Conservation (phyloP, 1,140 invertebrate species). For the Lordiphosa clarofinis region DNA sequence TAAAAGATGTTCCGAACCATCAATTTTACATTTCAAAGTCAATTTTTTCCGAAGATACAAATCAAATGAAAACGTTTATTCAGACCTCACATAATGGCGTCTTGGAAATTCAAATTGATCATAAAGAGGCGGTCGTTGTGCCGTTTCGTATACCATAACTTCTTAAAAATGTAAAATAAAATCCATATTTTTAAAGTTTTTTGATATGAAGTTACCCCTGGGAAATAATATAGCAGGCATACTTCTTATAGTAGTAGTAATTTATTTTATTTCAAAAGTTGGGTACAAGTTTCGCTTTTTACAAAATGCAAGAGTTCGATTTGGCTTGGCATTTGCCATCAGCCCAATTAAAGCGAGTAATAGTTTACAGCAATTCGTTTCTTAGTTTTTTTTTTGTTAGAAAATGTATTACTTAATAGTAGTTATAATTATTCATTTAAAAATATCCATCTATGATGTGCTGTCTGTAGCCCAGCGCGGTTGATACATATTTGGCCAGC, state of each 20-base stretch:
- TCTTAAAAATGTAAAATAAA: slow-evolving; percentile 18
- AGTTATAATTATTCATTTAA: too few species aligned
- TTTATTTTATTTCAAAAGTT: not conserved
- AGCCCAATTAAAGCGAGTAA: too few species aligned
- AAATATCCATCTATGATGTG: too few species aligned
- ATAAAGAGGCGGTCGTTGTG: slow-evolving; percentile 89
- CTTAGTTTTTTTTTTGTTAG: too few species aligned
- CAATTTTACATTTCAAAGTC: slow-evolving; percentile 60
- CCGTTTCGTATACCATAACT: slow-evolving; percentile 83
- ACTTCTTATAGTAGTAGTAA: slow-evolving; percentile 43
- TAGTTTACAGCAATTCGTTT: too few species aligned
- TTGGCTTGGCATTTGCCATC: too few species aligned
- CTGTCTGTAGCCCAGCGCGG: too few species aligned
- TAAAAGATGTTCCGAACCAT: slow-evolving; percentile 73
- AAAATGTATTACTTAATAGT: too few species aligned
- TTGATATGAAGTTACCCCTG: slow-evolving; percentile 41
- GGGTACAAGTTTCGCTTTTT: too few species aligned
- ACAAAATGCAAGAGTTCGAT: too few species aligned
- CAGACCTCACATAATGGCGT: slow-evolving; percentile 42
- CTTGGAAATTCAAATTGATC: slow-evolving; percentile 86
- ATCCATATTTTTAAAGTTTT: slow-evolving; percentile 26
- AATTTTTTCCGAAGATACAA: slow-evolving; percentile 49
- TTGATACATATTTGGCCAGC: too few species aligned
- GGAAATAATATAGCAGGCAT: slow-evolving; percentile 31
- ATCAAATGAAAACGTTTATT: slow-evolving; percentile 9